These are phyloP conservation scores for Diogma glabrata DNA, from an alignment of 2,888 invertebrate genomes.

Conservation along the genomic window DNA sequence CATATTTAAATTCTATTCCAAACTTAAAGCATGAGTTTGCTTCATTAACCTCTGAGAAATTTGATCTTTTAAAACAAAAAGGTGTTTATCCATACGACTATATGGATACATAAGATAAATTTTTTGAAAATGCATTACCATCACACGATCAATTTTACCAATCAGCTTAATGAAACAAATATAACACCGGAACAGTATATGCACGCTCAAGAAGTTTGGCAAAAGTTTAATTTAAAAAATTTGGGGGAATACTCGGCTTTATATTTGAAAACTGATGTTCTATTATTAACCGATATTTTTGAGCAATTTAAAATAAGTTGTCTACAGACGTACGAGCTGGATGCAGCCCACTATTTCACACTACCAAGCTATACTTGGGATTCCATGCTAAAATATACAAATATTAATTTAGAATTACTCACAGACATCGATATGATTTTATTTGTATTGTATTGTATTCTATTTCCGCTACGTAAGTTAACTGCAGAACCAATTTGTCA, in stretches of 20 bases:
- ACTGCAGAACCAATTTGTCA: no score
- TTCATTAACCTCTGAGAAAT: not conserved
- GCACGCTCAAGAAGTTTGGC: slow-evolving; percentile 3
- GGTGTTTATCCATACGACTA: slow-evolving; percentile 7
- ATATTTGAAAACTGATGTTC: no score
- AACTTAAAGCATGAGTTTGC: not conserved
- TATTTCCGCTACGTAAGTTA: no score
- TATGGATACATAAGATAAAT: not conserved
- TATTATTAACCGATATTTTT: no score
- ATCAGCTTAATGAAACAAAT: not conserved
- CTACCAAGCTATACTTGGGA: no score
- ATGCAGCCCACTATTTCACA: no score
- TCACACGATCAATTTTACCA: not conserved
- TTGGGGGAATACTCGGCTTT: slow-evolving; percentile 1
- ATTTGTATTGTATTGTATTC: no score
- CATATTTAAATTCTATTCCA: not conserved
- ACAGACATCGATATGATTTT: no score
- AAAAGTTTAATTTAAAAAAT: no score
- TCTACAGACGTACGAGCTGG: no score
- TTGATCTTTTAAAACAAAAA: slow-evolving; percentile 4
- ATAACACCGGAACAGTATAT: not conserved
- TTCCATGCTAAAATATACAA: not conserved
- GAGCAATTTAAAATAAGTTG: no score
- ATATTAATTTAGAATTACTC: not conserved
- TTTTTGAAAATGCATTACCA: not conserved